Percentiles rank a stretch among this genome's conserved stretches.
phyloP scores from a whole-genome alignment of 2,797 vertebrate species.

The Cynopterus sphinx region DNA sequence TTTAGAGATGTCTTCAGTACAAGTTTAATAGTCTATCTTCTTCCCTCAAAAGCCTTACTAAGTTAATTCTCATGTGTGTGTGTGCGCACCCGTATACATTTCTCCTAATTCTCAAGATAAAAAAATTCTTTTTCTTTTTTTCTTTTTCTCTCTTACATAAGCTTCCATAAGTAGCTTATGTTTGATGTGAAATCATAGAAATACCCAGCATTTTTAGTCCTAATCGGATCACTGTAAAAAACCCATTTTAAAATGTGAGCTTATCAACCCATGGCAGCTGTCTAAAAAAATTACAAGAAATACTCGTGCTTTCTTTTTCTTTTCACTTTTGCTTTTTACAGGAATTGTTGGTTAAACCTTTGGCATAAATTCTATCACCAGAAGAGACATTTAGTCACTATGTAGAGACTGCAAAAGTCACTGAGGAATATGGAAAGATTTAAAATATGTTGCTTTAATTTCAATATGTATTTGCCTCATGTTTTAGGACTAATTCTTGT shows the following conservation, averaged over 20 bases:
- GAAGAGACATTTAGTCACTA: background rate
- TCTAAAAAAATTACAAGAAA: conserved; percentile 10
- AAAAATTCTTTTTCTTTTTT: background rate
- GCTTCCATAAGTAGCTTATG: background rate
- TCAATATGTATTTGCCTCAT: background rate
- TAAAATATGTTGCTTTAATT: conserved; percentile 40
- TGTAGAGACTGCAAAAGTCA: background rate
- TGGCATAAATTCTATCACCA: conserved; percentile 1
- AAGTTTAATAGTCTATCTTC: background rate
- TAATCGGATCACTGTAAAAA: background rate
- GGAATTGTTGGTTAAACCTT: background rate
- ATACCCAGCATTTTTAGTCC: background rate
- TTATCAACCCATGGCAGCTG: background rate
- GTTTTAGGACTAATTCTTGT: background rate
- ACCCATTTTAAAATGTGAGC: background rate
- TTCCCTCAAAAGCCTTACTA: background rate
- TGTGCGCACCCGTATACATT: fast-evolving
- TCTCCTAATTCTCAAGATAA: background rate
- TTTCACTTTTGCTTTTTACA: background rate
- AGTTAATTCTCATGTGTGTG: background rate
- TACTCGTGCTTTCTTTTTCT: background rate
- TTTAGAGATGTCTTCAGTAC: background rate
- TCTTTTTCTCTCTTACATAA: background rate
- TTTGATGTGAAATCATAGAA: background rate
- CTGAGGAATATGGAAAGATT: background rate